Evolutionary conservation across 2,888 invertebrate genomes (phyloP).

Genomic region (Idaea dimidiata): DNA sequence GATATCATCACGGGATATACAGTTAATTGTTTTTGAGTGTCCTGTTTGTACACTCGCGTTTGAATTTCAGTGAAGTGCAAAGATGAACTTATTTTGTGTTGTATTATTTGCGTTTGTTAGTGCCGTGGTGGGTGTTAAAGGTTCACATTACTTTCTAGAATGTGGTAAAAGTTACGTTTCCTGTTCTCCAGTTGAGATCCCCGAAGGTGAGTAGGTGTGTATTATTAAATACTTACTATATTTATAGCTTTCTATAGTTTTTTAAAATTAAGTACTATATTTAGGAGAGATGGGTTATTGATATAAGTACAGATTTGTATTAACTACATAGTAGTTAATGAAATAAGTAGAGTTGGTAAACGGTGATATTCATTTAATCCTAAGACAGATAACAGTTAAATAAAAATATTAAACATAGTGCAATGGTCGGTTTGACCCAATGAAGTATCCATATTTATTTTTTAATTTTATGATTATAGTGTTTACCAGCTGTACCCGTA

Average conservation of each 20-base stretch:
- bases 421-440: no score
- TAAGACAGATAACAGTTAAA: no score
- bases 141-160: neutral
- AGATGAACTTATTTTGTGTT: constrained; percentile 35
- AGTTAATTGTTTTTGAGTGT: constrained; percentile 50
- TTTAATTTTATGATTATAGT: no score
- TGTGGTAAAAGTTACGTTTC: constrained; percentile 17
- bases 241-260: neutral
- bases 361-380: no score
- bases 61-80: constrained; percentile 20
- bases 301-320: no score
- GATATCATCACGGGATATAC: constrained; percentile 59
- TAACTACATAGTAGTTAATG: no score
- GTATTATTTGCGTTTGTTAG: constrained; percentile 27
- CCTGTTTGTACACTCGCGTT: constrained; percentile 49
- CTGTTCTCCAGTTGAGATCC: neutral
- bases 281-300: no score
- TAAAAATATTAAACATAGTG: no score
- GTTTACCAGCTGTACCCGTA: no score
- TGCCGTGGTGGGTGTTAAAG: neutral
- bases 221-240: neutral
- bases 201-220: neutral
- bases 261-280: neutral
- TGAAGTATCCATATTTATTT: no score
- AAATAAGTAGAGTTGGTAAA: no score